A percentile compares a stretch with the other conserved stretches of the same genome.
These are phyloP conservation scores for Xestia xanthographa DNA, from an alignment of 2,888 invertebrate genomes.

Conservation along the genomic window DNA sequence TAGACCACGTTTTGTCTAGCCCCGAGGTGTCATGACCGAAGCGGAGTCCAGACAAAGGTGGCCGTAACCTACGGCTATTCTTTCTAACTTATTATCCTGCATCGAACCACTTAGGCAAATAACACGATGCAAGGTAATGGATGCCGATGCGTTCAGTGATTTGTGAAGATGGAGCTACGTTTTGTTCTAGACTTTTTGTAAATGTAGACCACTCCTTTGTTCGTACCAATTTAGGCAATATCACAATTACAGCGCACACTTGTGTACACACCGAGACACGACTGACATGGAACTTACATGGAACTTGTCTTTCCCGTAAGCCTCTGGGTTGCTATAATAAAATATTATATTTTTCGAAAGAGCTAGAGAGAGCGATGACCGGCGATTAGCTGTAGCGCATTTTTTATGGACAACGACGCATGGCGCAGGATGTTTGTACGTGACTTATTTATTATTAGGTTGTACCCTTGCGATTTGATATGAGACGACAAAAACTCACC, in stretches of 20 bases:
- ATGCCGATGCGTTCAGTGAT: slow-evolving; percentile 72
- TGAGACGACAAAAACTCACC: slow-evolving; percentile 69
- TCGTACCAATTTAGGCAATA: slow-evolving; percentile 81
- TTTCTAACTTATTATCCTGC: slow-evolving; percentile 79
- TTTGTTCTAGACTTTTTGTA: slow-evolving; percentile 59
- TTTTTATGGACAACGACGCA: slow-evolving; percentile 78
- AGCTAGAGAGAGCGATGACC: slow-evolving; percentile 85
- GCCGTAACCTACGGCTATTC: slow-evolving; percentile 73
- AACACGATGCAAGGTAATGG: slow-evolving; percentile 76
- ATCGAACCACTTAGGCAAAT: slow-evolving; percentile 81
- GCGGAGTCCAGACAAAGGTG: slow-evolving; percentile 75
- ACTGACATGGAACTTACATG: slow-evolving; percentile 75
- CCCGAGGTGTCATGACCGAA: slow-evolving; percentile 77
- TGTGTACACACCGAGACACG: slow-evolving; percentile 80
- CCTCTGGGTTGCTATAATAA: slow-evolving; percentile 71
- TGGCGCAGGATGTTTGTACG: slow-evolving; percentile 84
- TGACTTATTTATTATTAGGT: slow-evolving; percentile 83
- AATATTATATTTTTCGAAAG: slow-evolving; percentile 77
- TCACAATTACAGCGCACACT: slow-evolving; percentile 77
- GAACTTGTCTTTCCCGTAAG: slow-evolving; percentile 82
- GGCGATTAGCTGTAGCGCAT: slow-evolving; percentile 83
- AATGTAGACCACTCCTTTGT: slow-evolving; percentile 62
- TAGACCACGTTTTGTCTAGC: slow-evolving; percentile 76
- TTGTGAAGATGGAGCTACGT: slow-evolving; percentile 60
- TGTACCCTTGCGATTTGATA: slow-evolving; percentile 69